Conservation (phyloP, 2,113 vertebrate genomes). For the Mirounga angustirostris region DNA sequence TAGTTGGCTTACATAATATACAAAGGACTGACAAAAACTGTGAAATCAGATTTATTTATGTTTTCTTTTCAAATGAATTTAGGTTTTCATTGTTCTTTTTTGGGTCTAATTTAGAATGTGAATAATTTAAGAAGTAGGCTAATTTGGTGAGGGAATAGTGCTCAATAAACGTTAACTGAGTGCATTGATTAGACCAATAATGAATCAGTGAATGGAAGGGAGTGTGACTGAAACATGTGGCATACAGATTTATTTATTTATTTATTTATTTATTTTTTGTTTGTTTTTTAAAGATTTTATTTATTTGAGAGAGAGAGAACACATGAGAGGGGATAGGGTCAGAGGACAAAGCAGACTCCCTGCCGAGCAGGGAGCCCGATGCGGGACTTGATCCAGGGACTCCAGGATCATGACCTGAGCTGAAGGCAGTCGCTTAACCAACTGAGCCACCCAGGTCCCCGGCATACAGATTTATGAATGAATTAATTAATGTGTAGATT, state of each 20-base stretch:
- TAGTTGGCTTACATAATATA: neutral
- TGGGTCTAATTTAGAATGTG: neutral
- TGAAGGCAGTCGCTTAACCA: no score
- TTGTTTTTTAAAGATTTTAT: no score
- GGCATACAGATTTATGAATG: neutral
- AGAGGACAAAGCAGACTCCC: no score
- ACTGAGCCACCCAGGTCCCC: no score
- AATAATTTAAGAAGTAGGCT: neutral
- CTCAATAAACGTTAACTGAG: neutral
- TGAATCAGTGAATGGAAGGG: neutral
- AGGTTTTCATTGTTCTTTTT: neutral
- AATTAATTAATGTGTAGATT: neutral
- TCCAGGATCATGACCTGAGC: no score
- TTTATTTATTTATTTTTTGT: no score
- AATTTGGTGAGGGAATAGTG: neutral
- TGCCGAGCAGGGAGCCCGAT: no score
- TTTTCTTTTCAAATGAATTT: neutral
- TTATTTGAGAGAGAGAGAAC: no score
- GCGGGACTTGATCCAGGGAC: no score
- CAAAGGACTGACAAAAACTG: neutral
- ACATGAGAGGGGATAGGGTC: no score
- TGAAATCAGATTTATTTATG: neutral
- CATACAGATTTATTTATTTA: neutral
- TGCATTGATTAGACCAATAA: neutral
- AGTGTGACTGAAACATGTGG: neutral